Conservation (phyloP, 1,140 invertebrate species). For the Galleria mellonella region DNA sequence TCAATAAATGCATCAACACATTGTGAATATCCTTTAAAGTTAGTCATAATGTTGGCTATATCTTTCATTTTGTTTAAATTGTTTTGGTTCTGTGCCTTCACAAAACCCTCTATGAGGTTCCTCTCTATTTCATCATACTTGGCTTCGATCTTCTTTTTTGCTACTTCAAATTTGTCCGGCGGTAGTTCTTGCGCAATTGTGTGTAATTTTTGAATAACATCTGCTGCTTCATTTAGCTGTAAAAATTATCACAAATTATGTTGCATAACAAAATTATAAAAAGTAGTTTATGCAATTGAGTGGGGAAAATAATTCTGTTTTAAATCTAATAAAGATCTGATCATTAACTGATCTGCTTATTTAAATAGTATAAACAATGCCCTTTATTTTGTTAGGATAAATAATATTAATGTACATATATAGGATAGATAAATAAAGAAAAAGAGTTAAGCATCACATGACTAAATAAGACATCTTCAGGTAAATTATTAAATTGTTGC, state of each 20-base stretch:
- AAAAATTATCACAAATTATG: constrained; percentile 25
- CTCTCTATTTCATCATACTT: constrained; percentile 97
- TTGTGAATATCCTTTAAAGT: constrained; percentile 97
- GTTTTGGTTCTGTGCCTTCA: constrained; percentile 87
- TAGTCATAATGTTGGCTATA: constrained; percentile 91
- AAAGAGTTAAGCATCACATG: no score
- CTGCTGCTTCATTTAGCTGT: constrained; percentile 95
- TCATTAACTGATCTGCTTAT: no score
- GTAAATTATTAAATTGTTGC: no score
- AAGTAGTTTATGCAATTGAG: background rate
- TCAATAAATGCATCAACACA: constrained; percentile 98
- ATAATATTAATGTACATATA: no score
- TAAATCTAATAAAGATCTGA: no score
- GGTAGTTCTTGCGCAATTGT: constrained; percentile 96
- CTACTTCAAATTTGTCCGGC: constrained; percentile 89
- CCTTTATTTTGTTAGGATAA: no score
- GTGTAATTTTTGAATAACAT: constrained; percentile 98
- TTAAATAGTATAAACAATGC: no score
- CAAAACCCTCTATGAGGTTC: constrained; percentile 96
- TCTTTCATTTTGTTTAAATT: constrained; percentile 94
- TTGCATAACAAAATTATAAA: constrained; percentile 1
- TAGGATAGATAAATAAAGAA: no score
- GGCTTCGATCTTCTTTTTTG: constrained; percentile 91
- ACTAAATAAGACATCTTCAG: no score
- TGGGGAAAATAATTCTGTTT: no score